Base-by-base conservation (phyloP, 2,113 vertebrate species). In the Haemorhous mexicanus region DNA sequence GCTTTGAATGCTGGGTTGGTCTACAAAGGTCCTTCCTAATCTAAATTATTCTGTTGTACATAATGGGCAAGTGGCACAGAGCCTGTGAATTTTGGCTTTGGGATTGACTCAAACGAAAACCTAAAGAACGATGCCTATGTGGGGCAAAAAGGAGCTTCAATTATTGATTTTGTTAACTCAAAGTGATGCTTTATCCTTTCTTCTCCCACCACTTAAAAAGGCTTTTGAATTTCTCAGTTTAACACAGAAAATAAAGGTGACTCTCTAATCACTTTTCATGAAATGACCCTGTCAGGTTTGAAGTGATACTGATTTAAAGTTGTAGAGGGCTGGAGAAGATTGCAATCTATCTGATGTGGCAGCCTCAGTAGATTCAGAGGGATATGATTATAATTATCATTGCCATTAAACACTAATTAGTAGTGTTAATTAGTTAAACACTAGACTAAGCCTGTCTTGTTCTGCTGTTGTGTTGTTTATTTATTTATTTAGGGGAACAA, bases 361-460 rank as follows among this genome's bases (percentile, higher is more conserved):
- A 89, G 62, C 83, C 83, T 90, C 85, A 78, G 11, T 81, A 94
- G 68, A 56, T 56, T 93, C 37, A 44, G 28, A 72, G 69, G 56
- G 49, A 32, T 96, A 82, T 68, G 61, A 94, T 89, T 87, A 64
- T 94, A 95, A 96, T 95, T 96, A 96, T 96, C 83, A 75, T 89
- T 93, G 86, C 66, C 52, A 66, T 92, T 96, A 96, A 96, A 69
- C 62, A 53, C 90, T 95, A 95, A 97, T 96, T 93, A 94, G 94
- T 61, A 53, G 83, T 82, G 85, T 89, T 97, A 97, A 97, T 96
- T 96, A 94, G 95, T 90, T 96, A 94, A 94, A 56, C 80, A 75
- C 66, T 72, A 94, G 87, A 85, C 76, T 82, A 82, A 84, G n/a
- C 73, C 56, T 89, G 61, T 61, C 72, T 89, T 87, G 44, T 93